These are phyloP conservation scores for Sacculina carcini DNA, from an alignment of 2,888 invertebrate genomes.

Conservation along the genomic window DNA sequence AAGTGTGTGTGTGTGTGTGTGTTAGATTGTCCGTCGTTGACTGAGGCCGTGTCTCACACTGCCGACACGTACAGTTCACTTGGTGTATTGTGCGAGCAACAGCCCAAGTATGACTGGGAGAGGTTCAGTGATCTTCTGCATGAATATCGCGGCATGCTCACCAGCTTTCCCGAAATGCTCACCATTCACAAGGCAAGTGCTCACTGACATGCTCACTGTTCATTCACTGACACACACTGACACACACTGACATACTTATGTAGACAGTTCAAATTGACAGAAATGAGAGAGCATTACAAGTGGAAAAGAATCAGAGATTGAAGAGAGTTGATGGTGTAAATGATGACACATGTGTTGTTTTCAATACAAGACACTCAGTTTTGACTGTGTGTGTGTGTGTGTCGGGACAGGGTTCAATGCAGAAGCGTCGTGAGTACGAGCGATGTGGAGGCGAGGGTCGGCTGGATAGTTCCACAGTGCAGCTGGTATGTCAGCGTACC, in stretches of 20 bases:
- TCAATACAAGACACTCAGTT: too few relatives aligned
- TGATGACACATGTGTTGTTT: too few relatives aligned
- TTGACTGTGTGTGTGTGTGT: too few relatives aligned
- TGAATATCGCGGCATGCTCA: slow-evolving; percentile 76
- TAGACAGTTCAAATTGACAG: too few relatives aligned
- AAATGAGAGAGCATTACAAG: too few relatives aligned
- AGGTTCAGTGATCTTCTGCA: slow-evolving; percentile 71
- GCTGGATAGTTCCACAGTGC: slow-evolving; percentile 49
- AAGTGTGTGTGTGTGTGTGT: neutral
- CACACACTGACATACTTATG: too few relatives aligned
- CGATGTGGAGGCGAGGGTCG: slow-evolving; percentile 47
- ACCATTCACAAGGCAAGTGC: slow-evolving; percentile 2
- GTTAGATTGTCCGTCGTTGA: slow-evolving; percentile 23
- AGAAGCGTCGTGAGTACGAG: slow-evolving; percentile 68
- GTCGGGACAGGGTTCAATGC: slow-evolving; percentile 40
- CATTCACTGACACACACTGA: too few relatives aligned
- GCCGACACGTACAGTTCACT: slow-evolving; percentile 72
- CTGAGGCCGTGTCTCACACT: slow-evolving; percentile 53
- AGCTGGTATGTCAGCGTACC: slow-evolving; percentile 51
- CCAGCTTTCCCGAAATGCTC: slow-evolving; percentile 37
- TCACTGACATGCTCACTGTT: too few relatives aligned
- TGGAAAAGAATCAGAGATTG: too few relatives aligned
- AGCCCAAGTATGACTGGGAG: slow-evolving; percentile 68
- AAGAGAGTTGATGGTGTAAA: too few relatives aligned
- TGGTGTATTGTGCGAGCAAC: slow-evolving; percentile 66